Conservation (phyloP, 2,888 invertebrate species). For the Dolomedes plantarius region DNA sequence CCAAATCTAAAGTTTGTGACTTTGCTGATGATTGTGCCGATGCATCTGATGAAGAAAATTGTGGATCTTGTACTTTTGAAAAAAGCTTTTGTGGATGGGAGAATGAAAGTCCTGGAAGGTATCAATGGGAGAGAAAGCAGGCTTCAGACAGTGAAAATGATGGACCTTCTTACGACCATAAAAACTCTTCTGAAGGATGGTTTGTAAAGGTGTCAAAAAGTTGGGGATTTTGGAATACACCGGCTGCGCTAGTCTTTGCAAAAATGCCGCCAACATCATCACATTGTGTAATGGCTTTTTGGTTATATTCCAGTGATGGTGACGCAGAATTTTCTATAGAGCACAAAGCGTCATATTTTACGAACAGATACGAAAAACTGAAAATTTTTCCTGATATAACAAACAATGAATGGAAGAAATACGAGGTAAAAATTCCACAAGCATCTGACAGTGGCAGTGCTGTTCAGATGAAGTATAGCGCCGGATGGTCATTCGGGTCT, state of each 20-base stretch:
- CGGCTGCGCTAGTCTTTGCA: constrained; percentile 50
- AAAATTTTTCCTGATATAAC: background rate
- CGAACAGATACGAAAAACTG: background rate
- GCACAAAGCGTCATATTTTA: background rate
- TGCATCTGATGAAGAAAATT: constrained; percentile 69
- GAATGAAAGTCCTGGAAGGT: constrained; percentile 31
- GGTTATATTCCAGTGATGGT: constrained; percentile 27
- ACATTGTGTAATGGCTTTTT: constrained; percentile 68
- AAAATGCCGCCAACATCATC: constrained; percentile 51
- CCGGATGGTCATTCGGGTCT: background rate
- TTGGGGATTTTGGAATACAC: background rate
- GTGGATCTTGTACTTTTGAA: constrained; percentile 70
- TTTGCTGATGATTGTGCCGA: constrained; percentile 65
- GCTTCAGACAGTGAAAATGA: background rate
- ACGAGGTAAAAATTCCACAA: constrained; percentile 36
- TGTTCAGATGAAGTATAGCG: constrained; percentile 21
- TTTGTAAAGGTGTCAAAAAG: constrained; percentile 47
- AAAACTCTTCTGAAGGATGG: constrained; percentile 59
- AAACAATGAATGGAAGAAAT: constrained; percentile 32
- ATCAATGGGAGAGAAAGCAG: constrained; percentile 35
- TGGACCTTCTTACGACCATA: constrained; percentile 47
- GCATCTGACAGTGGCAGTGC: background rate
- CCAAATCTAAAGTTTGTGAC: constrained; percentile 61
- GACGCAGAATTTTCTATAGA: constrained; percentile 32
- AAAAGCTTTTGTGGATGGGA: constrained; percentile 71